A percentile compares a stretch with the other conserved stretches of the same genome.
Conservation (phyloP, 1,140 invertebrate genomes). For the Drosophila erecta region DNA sequence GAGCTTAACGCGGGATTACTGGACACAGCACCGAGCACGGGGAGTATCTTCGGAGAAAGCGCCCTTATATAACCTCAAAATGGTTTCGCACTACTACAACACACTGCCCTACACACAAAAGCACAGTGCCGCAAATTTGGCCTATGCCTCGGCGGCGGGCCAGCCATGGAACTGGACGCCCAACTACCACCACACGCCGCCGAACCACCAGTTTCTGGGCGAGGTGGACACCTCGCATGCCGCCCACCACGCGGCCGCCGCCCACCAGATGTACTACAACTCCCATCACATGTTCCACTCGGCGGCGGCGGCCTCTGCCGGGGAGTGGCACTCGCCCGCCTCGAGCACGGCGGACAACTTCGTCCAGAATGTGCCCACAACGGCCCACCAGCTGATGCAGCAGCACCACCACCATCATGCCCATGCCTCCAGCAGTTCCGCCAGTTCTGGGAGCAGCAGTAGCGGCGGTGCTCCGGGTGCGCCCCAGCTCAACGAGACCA, state of each 20-base stretch:
- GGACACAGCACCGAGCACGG: neutral
- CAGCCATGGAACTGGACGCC: slow-evolving; percentile 81
- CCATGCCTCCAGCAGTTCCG: slow-evolving; percentile 79
- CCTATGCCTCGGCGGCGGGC: slow-evolving; percentile 71
- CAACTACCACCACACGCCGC: slow-evolving; percentile 81
- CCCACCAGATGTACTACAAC: slow-evolving; percentile 85
- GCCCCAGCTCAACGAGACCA: slow-evolving; percentile 74
- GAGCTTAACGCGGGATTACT: slow-evolving; percentile 5
- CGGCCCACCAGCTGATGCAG: slow-evolving; percentile 85
- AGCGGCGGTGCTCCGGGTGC: slow-evolving; percentile 58
- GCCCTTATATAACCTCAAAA: slow-evolving; percentile 39
- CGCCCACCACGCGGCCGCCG: slow-evolving; percentile 67
- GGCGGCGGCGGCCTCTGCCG: slow-evolving; percentile 58
- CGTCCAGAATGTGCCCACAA: slow-evolving; percentile 68
- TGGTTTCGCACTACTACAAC: slow-evolving; percentile 84
- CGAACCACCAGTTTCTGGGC: slow-evolving; percentile 85
- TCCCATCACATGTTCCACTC: slow-evolving; percentile 82
- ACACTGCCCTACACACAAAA: slow-evolving; percentile 78
- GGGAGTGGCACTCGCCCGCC: slow-evolving; percentile 81
- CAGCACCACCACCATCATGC: slow-evolving; percentile 65
- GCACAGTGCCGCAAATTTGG: slow-evolving; percentile 77
- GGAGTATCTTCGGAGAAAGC: slow-evolving; percentile 18
- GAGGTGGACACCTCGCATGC: slow-evolving; percentile 84
- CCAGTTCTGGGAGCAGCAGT: slow-evolving; percentile 84
- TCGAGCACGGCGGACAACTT: slow-evolving; percentile 79